These are phyloP conservation scores for Amblyjoppa fuscipennis DNA, from an alignment of 2,888 invertebrate genomes.

Conservation along the genomic window DNA sequence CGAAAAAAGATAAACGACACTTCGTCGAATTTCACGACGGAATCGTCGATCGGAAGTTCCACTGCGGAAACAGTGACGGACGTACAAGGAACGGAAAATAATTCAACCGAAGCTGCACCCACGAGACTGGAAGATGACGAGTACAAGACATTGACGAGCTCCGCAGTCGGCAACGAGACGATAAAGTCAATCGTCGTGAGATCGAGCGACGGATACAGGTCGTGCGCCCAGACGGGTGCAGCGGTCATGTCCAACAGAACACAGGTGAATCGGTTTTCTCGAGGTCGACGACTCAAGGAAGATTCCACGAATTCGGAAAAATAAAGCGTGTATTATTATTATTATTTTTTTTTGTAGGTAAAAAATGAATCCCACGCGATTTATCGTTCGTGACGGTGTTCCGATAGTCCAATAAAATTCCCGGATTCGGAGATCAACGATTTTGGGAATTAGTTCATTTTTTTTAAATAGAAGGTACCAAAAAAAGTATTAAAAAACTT, in stretches of 20 bases:
- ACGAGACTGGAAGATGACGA: conserved; percentile 30
- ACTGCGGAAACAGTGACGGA: background rate
- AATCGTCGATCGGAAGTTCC: conserved; percentile 1
- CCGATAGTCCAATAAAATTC: background rate
- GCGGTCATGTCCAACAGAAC: conserved; percentile 71
- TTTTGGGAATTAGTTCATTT: too few relatives aligned
- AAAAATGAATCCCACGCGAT: background rate
- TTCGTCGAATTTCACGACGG: background rate
- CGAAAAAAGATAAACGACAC: background rate
- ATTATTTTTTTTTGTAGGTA: too few relatives aligned
- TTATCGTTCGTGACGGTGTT: background rate
- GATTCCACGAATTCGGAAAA: background rate
- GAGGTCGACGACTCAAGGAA: background rate
- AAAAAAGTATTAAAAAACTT: too few relatives aligned
- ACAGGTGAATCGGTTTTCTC: conserved; percentile 68
- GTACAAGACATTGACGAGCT: conserved; percentile 8
- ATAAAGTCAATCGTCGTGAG: conserved; percentile 60
- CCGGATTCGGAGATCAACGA: too few relatives aligned
- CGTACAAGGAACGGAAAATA: background rate
- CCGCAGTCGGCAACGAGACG: conserved; percentile 4
- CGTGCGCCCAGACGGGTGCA: conserved; percentile 72
- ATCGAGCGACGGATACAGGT: conserved; percentile 63
- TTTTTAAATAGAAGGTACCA: too few relatives aligned
- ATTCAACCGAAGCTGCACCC: background rate
- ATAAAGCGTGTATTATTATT: too few relatives aligned